These are phyloP conservation scores for Takifugu bimaculatus DNA, from an alignment of 2,113 vertebrate species.

Conservation along the genomic window DNA sequence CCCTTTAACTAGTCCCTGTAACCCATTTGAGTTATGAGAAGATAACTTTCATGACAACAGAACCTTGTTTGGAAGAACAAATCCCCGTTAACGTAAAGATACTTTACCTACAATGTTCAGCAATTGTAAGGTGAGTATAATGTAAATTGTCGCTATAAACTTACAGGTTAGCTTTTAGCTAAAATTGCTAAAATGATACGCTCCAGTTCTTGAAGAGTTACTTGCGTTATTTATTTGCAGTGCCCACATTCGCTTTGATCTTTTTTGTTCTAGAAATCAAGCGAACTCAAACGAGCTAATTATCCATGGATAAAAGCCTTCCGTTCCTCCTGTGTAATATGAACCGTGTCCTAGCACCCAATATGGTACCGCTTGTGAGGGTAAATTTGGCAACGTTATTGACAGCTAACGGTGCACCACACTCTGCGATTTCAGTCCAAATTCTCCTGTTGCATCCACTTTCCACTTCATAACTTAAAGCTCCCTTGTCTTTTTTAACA, in stretches of 20 bases:
- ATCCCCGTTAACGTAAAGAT: not conserved
- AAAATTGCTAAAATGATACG: conserved; percentile 33
- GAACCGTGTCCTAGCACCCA: conserved; percentile 10
- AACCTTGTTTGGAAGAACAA: not conserved
- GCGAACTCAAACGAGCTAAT: conserved; percentile 30
- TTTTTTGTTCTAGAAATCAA: not conserved
- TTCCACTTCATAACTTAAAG: no score
- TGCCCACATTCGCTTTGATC: not conserved
- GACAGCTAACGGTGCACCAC: not conserved
- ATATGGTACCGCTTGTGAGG: not conserved
- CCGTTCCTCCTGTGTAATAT: conserved; percentile 17
- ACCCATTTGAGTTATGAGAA: not conserved
- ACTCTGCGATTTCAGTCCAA: not conserved
- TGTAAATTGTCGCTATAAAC: conserved; percentile 31
- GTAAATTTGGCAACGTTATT: not conserved
- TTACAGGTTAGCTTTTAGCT: conserved; percentile 37
- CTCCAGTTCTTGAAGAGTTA: not conserved
- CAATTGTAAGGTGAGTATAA: conserved; percentile 46
- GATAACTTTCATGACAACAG: conserved; percentile 15
- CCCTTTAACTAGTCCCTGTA: conserved; percentile 12
- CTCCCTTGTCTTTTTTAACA: no score
- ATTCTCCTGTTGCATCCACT: conserved; percentile 44
- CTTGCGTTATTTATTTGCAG: not conserved
- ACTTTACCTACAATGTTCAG: not conserved
- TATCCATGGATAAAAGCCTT: conserved; percentile 21